Evolutionary conservation across 2,888 invertebrate genomes (phyloP).

Genomic region (Drosophila suboccidentalis): DNA sequence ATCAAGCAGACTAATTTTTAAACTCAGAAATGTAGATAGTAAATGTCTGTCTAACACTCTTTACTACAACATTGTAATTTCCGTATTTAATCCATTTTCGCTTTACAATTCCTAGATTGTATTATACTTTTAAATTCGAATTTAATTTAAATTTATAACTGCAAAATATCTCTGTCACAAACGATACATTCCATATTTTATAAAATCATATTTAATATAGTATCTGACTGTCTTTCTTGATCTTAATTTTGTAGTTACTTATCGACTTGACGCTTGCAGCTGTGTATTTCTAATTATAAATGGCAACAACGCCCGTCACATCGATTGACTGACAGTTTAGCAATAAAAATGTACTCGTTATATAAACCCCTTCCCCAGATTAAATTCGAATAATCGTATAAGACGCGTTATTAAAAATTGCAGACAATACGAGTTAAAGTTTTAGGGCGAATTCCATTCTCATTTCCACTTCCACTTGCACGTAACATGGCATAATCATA

Average conservation of each 20-base stretch:
- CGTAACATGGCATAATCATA: conserved; percentile 71
- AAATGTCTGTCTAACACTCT: too few species aligned
- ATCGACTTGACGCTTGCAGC: conserved; percentile 25
- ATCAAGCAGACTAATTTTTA: too few species aligned
- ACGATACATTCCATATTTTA: not conserved
- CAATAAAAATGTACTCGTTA: not conserved
- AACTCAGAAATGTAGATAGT: too few species aligned
- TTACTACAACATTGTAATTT: too few species aligned
- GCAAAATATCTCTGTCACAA: not conserved
- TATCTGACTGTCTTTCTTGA: not conserved
- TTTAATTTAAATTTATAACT: not conserved
- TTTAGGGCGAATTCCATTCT: conserved; percentile 31
- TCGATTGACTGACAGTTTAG: conserved; percentile 40
- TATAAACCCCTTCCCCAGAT: not conserved
- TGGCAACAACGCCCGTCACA: conserved; percentile 27
- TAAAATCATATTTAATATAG: not conserved
- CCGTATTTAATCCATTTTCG: too few species aligned
- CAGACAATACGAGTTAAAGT: conserved; percentile 15
- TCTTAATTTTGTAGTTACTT: not conserved
- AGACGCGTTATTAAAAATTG: conserved; percentile 17
- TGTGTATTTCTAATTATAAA: conserved; percentile 16
- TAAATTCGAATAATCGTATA: conserved; percentile 16
- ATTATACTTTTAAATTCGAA: not conserved
- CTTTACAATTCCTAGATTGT: too few species aligned
- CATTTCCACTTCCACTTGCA: conserved; percentile 24